Conservation (phyloP, 2,113 vertebrate genomes). For the Cryptotis parvus region DNA sequence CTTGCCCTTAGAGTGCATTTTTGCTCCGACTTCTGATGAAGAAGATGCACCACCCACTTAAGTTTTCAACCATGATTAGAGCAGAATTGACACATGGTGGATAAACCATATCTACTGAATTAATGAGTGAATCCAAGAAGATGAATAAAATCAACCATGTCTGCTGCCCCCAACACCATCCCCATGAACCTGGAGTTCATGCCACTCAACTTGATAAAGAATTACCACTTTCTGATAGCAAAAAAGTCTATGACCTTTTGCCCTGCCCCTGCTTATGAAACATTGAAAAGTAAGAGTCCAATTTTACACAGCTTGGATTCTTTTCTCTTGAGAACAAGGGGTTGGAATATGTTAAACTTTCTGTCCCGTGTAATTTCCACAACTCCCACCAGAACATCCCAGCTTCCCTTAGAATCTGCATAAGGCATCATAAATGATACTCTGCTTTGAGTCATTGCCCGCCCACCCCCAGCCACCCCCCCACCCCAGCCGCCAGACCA, state of each 20-base stretch:
- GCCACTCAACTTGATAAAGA: neutral
- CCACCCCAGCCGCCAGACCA: too few species aligned
- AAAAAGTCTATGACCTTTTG: neutral
- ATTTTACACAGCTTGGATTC: neutral
- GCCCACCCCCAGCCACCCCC: too few species aligned
- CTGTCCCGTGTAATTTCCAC: neutral
- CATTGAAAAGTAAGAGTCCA: neutral
- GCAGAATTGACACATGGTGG: accelerated
- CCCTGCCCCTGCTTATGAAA: neutral
- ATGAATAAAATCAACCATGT: neutral
- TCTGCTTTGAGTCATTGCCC: neutral
- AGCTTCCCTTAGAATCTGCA: neutral
- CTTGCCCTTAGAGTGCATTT: neutral
- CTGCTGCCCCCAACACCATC: too few species aligned
- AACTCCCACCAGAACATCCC: neutral
- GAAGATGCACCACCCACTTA: neutral
- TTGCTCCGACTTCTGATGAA: neutral
- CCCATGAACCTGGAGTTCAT: neutral
- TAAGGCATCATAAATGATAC: neutral
- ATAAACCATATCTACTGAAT: neutral
- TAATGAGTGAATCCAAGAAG: neutral
- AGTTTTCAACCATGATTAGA: neutral
- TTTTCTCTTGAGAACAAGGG: neutral
- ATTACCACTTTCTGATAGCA: neutral
- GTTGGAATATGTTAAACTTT: neutral